Conservation (phyloP, 1,140 invertebrate genomes). For the Papilio polyxenes region DNA sequence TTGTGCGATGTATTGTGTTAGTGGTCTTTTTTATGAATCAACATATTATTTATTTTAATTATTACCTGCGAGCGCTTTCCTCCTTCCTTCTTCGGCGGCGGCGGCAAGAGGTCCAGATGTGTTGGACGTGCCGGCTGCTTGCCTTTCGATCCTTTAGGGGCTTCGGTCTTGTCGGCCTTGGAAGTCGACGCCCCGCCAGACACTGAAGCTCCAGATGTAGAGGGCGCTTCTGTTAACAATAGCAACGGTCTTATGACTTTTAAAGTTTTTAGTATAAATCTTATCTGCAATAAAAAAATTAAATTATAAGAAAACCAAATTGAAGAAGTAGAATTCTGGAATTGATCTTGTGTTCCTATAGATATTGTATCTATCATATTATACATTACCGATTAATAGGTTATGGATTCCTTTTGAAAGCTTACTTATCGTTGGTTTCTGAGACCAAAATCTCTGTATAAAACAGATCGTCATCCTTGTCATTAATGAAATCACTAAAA, state of each 20-base stretch:
- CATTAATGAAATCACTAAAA: too few relatives aligned
- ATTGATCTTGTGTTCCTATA: neutral
- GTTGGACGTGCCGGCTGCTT: slow-evolving; percentile 75
- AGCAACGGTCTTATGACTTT: neutral
- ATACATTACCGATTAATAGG: too few relatives aligned
- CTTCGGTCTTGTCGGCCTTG: slow-evolving; percentile 51
- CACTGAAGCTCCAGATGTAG: slow-evolving; percentile 66
- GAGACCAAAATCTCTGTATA: too few relatives aligned
- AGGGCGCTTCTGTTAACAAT: slow-evolving; percentile 57
- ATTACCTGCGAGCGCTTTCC: slow-evolving; percentile 84
- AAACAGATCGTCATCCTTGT: too few relatives aligned
- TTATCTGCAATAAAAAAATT: slow-evolving; percentile 19
- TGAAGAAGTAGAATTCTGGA: neutral
- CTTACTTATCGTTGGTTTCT: too few relatives aligned
- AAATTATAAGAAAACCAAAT: slow-evolving; percentile 20
- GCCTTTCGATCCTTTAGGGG: slow-evolving; percentile 35
- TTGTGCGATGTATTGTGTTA: too few relatives aligned
- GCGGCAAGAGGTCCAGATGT: slow-evolving; percentile 83
- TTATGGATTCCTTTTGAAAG: too few relatives aligned
- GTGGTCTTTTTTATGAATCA: too few relatives aligned
- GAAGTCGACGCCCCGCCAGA: slow-evolving; percentile 58
- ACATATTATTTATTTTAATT: slow-evolving; percentile 27
- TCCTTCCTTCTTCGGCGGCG: slow-evolving; percentile 81
- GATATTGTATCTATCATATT: neutral
- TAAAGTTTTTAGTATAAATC: neutral